Conservation (phyloP, 2,113 vertebrate genomes). For the Todiramphus saurophagus region DNA sequence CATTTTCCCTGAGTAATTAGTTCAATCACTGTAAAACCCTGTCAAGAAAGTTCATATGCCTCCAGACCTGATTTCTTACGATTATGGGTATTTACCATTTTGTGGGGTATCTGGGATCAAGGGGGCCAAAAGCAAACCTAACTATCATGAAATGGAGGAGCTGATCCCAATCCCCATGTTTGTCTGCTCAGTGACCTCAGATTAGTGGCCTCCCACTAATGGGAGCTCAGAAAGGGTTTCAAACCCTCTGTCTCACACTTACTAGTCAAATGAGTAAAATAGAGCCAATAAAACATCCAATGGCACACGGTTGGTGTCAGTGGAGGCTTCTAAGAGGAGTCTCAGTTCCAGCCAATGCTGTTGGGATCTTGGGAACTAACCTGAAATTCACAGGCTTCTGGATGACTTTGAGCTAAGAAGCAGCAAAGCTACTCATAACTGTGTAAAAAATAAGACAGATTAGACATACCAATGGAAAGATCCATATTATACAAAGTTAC, state of each 20-base stretch:
- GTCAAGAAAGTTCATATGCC: neutral
- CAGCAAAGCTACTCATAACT: neutral
- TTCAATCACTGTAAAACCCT: neutral
- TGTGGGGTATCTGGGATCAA: neutral
- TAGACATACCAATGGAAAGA: neutral
- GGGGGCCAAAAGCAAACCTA: neutral
- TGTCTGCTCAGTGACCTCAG: neutral
- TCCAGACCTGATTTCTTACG: neutral
- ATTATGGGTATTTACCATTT: neutral
- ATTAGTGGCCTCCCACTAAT: neutral
- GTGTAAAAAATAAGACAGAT: neutral
- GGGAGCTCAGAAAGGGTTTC: neutral
- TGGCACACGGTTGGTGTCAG: neutral
- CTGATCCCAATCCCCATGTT: neutral
- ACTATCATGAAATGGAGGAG: fast-evolving
- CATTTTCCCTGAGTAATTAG: neutral
- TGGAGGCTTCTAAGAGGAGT: neutral
- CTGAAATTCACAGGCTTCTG: neutral
- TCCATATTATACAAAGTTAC: neutral
- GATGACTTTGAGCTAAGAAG: neutral
- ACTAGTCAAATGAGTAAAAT: neutral
- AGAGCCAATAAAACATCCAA: neutral
- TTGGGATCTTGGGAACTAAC: neutral
- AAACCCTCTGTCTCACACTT: neutral
- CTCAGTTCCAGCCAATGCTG: neutral